phyloP scores from a whole-genome alignment of 2,113 vertebrate species.

The Columbina picui region DNA sequence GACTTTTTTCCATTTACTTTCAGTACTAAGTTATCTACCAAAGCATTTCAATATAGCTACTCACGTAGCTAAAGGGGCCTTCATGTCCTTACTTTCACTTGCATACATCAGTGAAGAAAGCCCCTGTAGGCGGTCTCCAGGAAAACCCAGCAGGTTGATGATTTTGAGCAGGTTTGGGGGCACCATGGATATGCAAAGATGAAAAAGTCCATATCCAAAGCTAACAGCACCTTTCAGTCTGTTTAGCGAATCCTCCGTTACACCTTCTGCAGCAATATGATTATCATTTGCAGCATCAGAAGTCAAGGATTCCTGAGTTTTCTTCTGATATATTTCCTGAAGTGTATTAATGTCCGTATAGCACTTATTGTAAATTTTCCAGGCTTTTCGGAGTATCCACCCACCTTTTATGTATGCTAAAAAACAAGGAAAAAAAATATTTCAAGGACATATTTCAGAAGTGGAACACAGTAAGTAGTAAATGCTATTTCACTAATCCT shows the following conservation, averaged over 20 bases:
- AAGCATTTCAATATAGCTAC: conserved; percentile 87
- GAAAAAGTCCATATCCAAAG: conserved; percentile 98
- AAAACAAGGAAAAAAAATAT: not conserved
- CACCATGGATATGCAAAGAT: conserved; percentile 99
- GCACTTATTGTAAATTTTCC: conserved; percentile 99
- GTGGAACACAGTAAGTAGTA: not conserved
- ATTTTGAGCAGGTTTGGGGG: conserved; percentile 99
- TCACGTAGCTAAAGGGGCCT: conserved; percentile 99
- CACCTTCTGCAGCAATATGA: conserved; percentile 80
- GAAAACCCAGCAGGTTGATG: conserved; percentile 98
- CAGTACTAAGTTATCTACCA: conserved; percentile 81
- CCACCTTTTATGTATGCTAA: conserved; percentile 98
- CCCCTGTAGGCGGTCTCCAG: conserved; percentile 95
- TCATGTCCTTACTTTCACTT: conserved; percentile 99
- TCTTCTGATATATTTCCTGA: conserved; percentile 87
- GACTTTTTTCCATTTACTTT: conserved; percentile 69
- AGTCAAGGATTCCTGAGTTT: conserved; percentile 83
- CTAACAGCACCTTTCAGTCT: conserved; percentile 98
- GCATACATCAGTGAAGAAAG: conserved; percentile 95
- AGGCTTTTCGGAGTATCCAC: conserved; percentile 98
- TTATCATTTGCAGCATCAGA: conserved; percentile 94
- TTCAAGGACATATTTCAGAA: not conserved
- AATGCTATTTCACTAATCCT: not conserved
- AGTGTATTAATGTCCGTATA: conserved; percentile 95
- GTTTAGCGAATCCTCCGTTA: conserved; percentile 91